Evolutionary conservation across 2,888 invertebrate species (phyloP), one percentile per base, ranked within the genome.

Genomic region (Marronus borbonicus): DNA sequence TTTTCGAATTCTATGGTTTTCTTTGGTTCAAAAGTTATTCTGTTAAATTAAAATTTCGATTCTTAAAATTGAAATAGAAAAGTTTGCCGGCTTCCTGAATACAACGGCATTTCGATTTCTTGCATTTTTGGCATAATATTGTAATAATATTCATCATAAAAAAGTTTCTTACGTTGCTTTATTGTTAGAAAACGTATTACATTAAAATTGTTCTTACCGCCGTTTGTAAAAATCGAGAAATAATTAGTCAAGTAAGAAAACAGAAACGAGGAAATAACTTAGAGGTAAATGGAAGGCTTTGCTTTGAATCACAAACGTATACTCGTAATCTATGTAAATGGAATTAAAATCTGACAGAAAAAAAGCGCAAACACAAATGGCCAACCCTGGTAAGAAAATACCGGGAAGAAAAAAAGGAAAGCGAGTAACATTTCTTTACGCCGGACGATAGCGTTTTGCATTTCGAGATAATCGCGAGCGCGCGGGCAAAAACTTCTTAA

Each of bases 261-360:
- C 3, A 39, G 44, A 39, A 17, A 65, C 2, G 20, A 44, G 65
- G 39, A 36, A 65, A n/a, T 5, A 20, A n/a, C 0, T 24, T 24
- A 24, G 24, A 24, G 24, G 24, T 65, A 39, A 65, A n/a, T 65
- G 65, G 39, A 68, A 68, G 52, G n/a, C 50, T 52, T 69, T 69
- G n/a, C 66, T 50, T 69, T 50, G 52, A 69, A 50, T 52, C 50
- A 69, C 52, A 69, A 39, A 52, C 69, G 14, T 52, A 69, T 31
- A 69, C n/a, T 8, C 72, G 44, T 36, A 72, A 72, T 72, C 72
- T 72, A 72, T 72, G 72, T 58, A 72, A 72, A 72, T 72, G 58
- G 58, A 72, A 72, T 72, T 72, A 72, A 72, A 72, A 72, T 58
- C 72, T 72, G 72, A 58, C 17, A 7, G 44, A 60, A 17, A 17